Conservation (phyloP, 2,888 invertebrate genomes). For the Dryadula phaetusa region DNA sequence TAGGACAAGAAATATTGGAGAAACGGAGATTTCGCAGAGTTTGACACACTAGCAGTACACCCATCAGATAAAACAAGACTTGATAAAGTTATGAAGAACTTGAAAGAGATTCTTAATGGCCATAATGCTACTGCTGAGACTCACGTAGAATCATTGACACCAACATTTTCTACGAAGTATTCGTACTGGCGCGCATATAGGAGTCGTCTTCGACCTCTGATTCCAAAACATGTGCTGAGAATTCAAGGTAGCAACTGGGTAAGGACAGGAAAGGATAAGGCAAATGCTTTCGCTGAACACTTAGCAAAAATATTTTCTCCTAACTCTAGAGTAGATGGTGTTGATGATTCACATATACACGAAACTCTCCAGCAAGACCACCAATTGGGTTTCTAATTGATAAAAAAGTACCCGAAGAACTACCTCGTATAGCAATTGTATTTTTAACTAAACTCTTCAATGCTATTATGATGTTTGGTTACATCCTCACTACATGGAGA, state of each 20-base stretch:
- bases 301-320: not conserved
- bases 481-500: too few species aligned
- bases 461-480: too few species aligned
- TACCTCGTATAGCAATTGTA: too few species aligned
- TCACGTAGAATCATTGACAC: not conserved
- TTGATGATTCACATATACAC: too few species aligned
- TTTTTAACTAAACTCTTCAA: too few species aligned
- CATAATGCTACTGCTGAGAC: too few species aligned
- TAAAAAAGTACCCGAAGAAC: too few species aligned
- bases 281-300: not conserved
- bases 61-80: constrained; percentile 37
- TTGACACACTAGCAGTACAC: constrained; percentile 40
- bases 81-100: constrained; percentile 16
- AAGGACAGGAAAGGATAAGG: not conserved
- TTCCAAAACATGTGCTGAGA: not conserved
- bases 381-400: too few species aligned
- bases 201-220: not conserved
- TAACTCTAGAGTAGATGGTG: too few species aligned
- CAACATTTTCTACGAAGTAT: not conserved
- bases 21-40: constrained; percentile 41
- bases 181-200: not conserved
- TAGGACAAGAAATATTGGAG: constrained; percentile 36
- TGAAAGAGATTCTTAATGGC: not conserved
- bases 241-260: not conserved
- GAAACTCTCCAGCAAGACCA: too few species aligned